Evolutionary conservation across 2,888 invertebrate genomes (phyloP).

Genomic region (Hemithea aestivaria): DNA sequence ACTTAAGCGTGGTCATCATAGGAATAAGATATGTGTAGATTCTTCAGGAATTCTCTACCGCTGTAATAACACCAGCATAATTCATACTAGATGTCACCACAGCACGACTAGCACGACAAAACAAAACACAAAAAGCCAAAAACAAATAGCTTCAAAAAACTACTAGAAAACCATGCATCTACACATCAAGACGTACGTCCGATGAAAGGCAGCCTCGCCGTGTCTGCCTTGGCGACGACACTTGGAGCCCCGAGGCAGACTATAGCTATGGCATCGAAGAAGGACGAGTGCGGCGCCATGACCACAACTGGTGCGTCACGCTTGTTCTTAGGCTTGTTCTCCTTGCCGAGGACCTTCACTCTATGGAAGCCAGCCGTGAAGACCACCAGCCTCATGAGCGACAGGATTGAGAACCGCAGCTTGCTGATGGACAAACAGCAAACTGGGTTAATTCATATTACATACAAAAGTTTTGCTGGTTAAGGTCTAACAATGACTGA

Average conservation of each 20-base stretch:
- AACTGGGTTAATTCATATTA: conserved; percentile 19
- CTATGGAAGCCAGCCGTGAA: conserved; percentile 90
- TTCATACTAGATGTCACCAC: too few relatives aligned
- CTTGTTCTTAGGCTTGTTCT: conserved; percentile 59
- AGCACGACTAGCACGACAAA: background rate
- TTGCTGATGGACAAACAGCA: conserved; percentile 67
- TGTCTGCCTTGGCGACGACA: conserved; percentile 93
- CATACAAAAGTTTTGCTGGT: background rate
- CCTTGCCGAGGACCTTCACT: conserved; percentile 85
- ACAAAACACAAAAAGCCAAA: conserved; percentile 5
- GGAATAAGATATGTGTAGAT: too few relatives aligned
- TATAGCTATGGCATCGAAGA: conserved; percentile 92
- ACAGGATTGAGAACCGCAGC: conserved; percentile 82
- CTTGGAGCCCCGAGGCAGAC: conserved; percentile 91
- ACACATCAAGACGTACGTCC: conserved; percentile 85
- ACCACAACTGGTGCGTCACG: conserved; percentile 91
- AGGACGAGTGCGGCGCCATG: conserved; percentile 94
- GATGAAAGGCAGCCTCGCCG: conserved; percentile 89
- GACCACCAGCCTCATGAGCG: conserved; percentile 87
- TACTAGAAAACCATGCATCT: conserved; percentile 14
- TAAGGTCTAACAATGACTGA: too few relatives aligned
- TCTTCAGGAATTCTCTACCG: too few relatives aligned
- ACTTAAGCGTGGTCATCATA: too few relatives aligned
- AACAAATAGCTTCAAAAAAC: conserved; percentile 6
- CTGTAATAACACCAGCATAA: too few relatives aligned